Conservation (phyloP, 2,888 invertebrate species). For the Metacarcinus magister region DNA sequence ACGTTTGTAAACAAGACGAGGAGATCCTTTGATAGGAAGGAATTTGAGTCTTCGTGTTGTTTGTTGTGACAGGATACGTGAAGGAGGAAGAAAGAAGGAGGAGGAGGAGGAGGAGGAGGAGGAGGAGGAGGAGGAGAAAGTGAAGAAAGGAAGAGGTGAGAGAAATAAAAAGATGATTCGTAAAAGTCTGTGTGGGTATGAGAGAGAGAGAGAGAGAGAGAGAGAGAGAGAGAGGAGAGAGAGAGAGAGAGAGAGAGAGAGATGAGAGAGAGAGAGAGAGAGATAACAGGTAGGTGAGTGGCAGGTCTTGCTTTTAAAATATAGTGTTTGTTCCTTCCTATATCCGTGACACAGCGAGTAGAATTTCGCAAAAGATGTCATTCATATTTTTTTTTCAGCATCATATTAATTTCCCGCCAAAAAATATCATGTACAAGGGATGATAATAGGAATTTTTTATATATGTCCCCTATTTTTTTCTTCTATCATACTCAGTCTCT, state of each 20-base stretch:
- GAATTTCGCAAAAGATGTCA: background rate
- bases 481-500: background rate
- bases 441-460: background rate
- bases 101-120: background rate
- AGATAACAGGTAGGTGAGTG: background rate
- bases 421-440: background rate
- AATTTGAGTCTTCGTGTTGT: slow-evolving; percentile 10
- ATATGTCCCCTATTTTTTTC: background rate
- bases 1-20: slow-evolving; percentile 26
- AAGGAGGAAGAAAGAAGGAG: background rate
- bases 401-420: background rate
- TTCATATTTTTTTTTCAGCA: background rate
- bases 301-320: background rate
- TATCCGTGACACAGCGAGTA: background rate
- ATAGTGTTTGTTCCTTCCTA: background rate
- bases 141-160: background rate
- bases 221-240: background rate
- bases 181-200: background rate
- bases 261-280: background rate
- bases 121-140: background rate
- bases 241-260: background rate
- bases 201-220: background rate
- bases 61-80: slow-evolving; percentile 22
- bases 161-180: background rate
- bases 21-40: background rate